phyloP scores from a whole-genome alignment of 2,888 invertebrate species.

The Stramonita haemastoma region DNA sequence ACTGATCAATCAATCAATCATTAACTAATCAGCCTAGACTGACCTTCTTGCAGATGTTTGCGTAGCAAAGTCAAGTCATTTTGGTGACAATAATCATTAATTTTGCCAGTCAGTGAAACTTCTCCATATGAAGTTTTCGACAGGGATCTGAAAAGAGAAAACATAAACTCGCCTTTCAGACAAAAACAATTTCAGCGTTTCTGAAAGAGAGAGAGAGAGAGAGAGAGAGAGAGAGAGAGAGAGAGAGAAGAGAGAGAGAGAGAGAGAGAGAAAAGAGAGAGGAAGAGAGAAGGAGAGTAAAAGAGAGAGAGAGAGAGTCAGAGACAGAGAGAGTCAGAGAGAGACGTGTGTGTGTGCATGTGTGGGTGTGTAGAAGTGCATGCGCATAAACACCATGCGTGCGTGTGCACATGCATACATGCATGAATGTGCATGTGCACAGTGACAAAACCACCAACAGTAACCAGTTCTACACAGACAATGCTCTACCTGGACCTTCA shows the following conservation, averaged over 20 bases:
- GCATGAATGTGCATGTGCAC: no score
- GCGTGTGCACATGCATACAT: no score
- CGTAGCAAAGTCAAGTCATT: constrained; percentile 88
- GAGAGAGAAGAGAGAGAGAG: neutral
- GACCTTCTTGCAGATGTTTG: constrained; percentile 88
- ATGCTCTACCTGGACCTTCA: no score
- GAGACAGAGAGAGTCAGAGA: neutral
- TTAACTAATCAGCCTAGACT: constrained; percentile 10
- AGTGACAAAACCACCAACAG: no score
- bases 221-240: neutral
- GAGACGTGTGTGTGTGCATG: neutral
- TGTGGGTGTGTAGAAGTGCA: no score
- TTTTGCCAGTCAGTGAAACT: constrained; percentile 81
- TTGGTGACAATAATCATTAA: constrained; percentile 91
- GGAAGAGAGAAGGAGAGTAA: neutral
- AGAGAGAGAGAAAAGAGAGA: neutral
- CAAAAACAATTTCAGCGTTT: neutral
- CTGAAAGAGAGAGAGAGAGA: neutral
- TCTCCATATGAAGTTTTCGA: constrained; percentile 61
- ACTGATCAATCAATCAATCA: no score
- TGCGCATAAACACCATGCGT: no score
- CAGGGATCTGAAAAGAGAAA: constrained; percentile 63
- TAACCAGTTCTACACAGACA: no score
- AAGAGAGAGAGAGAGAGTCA: neutral
- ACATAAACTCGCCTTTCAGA: neutral